These are phyloP conservation scores for Telmatochromis bifrenatus DNA, from an alignment of 2,113 vertebrate species.

Conservation along the genomic window DNA sequence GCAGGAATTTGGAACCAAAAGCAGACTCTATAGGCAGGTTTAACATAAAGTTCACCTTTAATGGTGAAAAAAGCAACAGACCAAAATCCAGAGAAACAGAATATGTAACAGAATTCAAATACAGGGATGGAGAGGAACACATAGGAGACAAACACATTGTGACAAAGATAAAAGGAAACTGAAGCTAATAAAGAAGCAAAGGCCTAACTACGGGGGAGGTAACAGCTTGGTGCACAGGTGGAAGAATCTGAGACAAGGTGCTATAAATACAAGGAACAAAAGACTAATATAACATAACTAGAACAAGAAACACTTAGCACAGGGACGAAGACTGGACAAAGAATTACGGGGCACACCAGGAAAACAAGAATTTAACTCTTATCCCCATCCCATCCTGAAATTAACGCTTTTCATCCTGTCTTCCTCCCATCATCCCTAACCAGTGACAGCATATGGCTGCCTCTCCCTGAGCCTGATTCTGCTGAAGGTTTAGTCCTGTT, in stretches of 20 bases:
- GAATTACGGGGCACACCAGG: background rate
- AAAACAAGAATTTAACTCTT: background rate
- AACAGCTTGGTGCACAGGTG: background rate
- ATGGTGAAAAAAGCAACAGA: background rate
- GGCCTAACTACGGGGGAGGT: background rate
- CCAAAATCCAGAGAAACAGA: background rate
- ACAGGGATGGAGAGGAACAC: accelerated
- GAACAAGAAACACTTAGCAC: background rate
- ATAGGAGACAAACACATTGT: background rate
- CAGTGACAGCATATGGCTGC: background rate
- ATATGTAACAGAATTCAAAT: background rate
- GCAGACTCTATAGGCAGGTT: background rate
- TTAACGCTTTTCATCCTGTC: background rate
- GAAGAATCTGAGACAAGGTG: background rate
- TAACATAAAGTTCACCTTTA: background rate
- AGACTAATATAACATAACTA: background rate
- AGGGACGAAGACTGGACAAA: background rate
- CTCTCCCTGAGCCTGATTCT: background rate
- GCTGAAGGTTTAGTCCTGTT: background rate
- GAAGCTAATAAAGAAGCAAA: background rate
- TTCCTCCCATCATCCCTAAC: background rate
- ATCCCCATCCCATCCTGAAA: background rate
- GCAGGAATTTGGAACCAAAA: background rate
- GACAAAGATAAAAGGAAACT: background rate
- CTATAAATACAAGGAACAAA: background rate